These are phyloP conservation scores for Ariolimax columbianus DNA, from an alignment of 2,888 invertebrate species.

Conservation along the genomic window DNA sequence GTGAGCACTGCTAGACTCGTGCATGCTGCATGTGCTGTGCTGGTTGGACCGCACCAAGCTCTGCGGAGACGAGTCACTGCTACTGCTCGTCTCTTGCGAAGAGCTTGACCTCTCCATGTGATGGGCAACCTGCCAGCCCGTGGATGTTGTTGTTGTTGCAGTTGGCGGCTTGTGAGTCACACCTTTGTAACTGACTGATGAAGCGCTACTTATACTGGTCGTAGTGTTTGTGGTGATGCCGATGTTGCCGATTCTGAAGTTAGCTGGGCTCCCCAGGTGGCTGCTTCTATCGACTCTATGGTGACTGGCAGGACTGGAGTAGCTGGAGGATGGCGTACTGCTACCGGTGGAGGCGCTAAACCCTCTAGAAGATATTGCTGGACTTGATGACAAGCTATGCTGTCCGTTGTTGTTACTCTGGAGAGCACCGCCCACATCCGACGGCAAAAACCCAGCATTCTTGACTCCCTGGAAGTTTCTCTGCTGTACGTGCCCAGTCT, in stretches of 20 bases:
- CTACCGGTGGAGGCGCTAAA: not conserved
- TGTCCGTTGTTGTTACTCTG: not conserved
- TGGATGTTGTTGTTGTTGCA: slow-evolving; percentile 13
- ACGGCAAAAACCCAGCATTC: not conserved
- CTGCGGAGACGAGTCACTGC: slow-evolving; percentile 45
- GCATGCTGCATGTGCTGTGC: slow-evolving; percentile 41
- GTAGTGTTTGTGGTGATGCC: slow-evolving; percentile 11
- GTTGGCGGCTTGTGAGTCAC: slow-evolving; percentile 30
- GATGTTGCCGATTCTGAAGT: not conserved
- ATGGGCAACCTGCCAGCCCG: slow-evolving; percentile 46
- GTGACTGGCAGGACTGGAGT: slow-evolving; percentile 21
- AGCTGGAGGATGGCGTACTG: slow-evolving; percentile 10
- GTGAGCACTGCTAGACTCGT: slow-evolving; percentile 49
- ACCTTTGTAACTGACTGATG: not conserved
- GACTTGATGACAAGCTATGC: slow-evolving; percentile 17
- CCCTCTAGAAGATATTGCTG: slow-evolving; percentile 4
- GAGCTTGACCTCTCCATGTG: slow-evolving; percentile 46
- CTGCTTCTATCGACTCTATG: slow-evolving; percentile 16
- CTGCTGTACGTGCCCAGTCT: slow-evolving; percentile 46
- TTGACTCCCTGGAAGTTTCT: slow-evolving; percentile 10
- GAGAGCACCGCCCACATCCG: not conserved
- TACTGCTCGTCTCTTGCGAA: slow-evolving; percentile 42
- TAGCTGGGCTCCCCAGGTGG: not conserved
- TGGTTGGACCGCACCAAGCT: slow-evolving; percentile 44
- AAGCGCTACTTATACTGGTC: slow-evolving; percentile 1